phyloP scores from a whole-genome alignment of 2,797 vertebrate genomes.

The Lepilemur septentrionalis region DNA sequence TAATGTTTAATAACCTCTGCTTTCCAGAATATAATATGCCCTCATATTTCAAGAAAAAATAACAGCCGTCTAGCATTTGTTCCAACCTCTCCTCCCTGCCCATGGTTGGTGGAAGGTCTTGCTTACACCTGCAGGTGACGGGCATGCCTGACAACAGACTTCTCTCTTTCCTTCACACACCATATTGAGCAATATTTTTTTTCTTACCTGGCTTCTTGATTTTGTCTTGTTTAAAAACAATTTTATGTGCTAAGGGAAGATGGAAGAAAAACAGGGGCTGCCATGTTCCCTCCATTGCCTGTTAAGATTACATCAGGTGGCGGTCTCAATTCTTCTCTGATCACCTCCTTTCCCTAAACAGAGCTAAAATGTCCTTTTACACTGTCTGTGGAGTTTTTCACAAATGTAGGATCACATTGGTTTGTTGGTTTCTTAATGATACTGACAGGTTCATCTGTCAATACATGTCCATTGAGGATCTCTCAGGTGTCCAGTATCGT shows the following conservation, averaged over 20 bases:
- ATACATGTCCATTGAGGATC: neutral
- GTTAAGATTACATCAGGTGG: neutral
- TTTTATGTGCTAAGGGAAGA: neutral
- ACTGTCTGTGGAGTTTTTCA: neutral
- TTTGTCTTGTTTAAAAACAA: neutral
- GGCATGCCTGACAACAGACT: neutral
- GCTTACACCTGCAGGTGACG: neutral
- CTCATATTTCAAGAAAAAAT: neutral
- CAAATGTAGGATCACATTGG: neutral
- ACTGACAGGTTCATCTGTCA: neutral
- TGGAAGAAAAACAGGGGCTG: neutral
- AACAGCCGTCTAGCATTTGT: neutral
- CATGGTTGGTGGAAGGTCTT: neutral
- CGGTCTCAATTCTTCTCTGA: neutral
- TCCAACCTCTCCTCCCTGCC: neutral
- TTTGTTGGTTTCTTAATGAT: neutral
- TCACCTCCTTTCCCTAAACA: neutral
- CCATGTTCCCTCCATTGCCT: neutral
- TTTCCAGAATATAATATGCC: neutral
- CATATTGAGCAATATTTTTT: neutral
- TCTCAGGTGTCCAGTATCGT: neutral
- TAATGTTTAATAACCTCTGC: neutral
- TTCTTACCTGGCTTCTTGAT: neutral
- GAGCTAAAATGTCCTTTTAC: neutral
- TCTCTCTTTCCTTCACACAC: neutral